A percentile compares a stretch with the other conserved stretches of the same genome.
These are phyloP conservation scores for Pristionchus maxplancki DNA, from an alignment of 2,888 invertebrate genomes.

Conservation along the genomic window DNA sequence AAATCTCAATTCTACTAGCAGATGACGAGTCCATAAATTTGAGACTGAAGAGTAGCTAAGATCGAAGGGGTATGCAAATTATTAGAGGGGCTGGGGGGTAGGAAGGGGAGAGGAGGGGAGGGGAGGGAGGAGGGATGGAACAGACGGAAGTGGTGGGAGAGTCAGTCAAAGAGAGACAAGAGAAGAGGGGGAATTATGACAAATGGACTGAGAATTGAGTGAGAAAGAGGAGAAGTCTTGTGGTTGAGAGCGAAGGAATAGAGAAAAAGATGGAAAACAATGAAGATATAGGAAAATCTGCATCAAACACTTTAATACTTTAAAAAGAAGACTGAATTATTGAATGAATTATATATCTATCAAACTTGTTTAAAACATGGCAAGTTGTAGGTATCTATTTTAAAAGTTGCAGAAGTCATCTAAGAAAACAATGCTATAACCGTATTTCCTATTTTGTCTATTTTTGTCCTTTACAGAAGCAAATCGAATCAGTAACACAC, in stretches of 20 bases:
- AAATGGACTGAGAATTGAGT: conserved; percentile 48
- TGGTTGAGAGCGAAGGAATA: not conserved
- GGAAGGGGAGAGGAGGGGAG: not conserved
- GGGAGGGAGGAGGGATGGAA: not conserved
- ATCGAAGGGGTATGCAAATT: conserved; percentile 18
- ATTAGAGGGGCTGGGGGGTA: not conserved
- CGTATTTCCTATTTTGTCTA: no score
- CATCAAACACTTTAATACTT: not conserved
- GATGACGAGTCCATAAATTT: conserved; percentile 13
- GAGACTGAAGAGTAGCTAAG: conserved; percentile 8
- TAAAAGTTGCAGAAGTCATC: no score
- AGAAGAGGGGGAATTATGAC: conserved; percentile 32
- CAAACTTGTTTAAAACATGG: no score
- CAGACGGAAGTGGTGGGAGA: conserved; percentile 4
- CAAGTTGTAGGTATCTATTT: no score
- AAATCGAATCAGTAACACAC: no score
- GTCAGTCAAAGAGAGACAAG: conserved; percentile 5
- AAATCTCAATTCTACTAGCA: not conserved
- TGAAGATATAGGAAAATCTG: not conserved
- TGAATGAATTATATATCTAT: no score
- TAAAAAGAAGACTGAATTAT: no score
- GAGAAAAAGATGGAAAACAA: conserved; percentile 20
- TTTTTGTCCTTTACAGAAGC: no score
- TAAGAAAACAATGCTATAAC: no score
- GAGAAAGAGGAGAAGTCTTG: not conserved